Base-by-base conservation (phyloP, 2,888 invertebrate species). In the Oxytorus armatus region DNA sequence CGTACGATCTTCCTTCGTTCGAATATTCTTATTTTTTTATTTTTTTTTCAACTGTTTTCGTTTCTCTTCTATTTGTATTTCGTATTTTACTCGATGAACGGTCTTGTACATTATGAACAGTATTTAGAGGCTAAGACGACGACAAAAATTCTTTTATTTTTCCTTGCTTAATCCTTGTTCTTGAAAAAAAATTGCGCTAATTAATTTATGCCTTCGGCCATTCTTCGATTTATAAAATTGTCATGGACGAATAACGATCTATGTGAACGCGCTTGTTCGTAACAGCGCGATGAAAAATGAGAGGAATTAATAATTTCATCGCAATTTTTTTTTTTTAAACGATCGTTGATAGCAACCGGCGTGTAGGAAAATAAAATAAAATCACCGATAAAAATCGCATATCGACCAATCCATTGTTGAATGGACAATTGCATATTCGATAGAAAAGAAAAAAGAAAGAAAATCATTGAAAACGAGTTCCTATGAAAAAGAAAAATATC, bases 21-120 rank as follows among this genome's bases (percentile, higher is more conserved):
- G n/a, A n/a, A 61, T 61, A 53, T 7, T 29, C 53, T 18, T 68
- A 53, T 36, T 39, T 23, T 33, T 39, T 8, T 33, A 55, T 51
- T 18, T 55, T 51, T 53, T 53, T 61, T 53, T n/a, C n/a, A n/a
- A n/a, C n/a, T n/a, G n/a, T n/a, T n/a, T n/a, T n/a, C n/a, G n/a
- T 14, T 14, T 36, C 49, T n/a, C 3, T 25, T 51, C 8, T n/a
- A 8, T 23, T 21, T 66, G 10, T 18, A 49, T 79, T 69, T 51
- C 33, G 49, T 68, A 25, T 76, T 74, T 47, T 51, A 82, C 77
- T 80, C 55, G 74, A 72, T 53, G 25, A 68, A 79, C 79, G 79
- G 72, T 82, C 77, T 82, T 84, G 84, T 83, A 83, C 83, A 83
- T 83, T 83, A 82, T 83, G 83, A 75, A 83, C 84, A 82, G 82